phyloP scores from a whole-genome alignment of 2,797 vertebrate genomes.

The Balearica regulorum region DNA sequence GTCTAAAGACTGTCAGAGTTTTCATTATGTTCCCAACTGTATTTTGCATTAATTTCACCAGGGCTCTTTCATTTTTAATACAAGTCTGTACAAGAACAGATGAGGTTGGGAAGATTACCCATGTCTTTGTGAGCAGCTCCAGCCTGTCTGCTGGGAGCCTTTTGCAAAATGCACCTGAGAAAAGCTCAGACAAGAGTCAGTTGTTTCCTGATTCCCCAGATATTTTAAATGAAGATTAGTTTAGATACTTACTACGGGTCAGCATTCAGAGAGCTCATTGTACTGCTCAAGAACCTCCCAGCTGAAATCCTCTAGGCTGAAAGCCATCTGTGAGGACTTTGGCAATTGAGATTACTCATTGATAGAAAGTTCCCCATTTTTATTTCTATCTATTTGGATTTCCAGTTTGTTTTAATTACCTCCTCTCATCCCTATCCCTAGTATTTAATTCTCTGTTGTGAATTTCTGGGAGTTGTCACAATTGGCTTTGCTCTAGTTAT shows the following conservation, averaged over 20 bases:
- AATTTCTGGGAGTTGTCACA: not conserved
- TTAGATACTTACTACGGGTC: not conserved
- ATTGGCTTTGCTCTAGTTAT: not conserved
- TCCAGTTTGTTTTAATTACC: constrained; percentile 31
- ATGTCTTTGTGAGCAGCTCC: not conserved
- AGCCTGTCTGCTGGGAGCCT: not conserved
- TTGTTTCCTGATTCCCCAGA: not conserved
- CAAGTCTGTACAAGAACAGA: not conserved
- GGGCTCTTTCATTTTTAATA: constrained; percentile 22
- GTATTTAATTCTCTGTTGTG: not conserved
- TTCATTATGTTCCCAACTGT: not conserved
- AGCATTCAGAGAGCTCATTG: not conserved
- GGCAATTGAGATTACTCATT: not conserved
- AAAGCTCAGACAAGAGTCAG: not conserved
- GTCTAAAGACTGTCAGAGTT: not conserved
- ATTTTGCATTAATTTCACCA: constrained; percentile 43
- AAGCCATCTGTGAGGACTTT: constrained; percentile 6
- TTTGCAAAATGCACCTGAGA: not conserved
- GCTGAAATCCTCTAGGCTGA: not conserved
- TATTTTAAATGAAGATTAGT: constrained; percentile 4
- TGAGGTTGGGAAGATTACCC: not conserved
- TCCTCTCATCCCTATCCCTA: not conserved
- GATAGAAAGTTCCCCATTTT: not conserved
- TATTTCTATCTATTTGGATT: not conserved
- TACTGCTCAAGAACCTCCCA: not conserved